Evolutionary conservation across 1,140 invertebrate species (phyloP), one percentile per base, ranked within the genome.

Genomic region (Eulimnadia texana): DNA sequence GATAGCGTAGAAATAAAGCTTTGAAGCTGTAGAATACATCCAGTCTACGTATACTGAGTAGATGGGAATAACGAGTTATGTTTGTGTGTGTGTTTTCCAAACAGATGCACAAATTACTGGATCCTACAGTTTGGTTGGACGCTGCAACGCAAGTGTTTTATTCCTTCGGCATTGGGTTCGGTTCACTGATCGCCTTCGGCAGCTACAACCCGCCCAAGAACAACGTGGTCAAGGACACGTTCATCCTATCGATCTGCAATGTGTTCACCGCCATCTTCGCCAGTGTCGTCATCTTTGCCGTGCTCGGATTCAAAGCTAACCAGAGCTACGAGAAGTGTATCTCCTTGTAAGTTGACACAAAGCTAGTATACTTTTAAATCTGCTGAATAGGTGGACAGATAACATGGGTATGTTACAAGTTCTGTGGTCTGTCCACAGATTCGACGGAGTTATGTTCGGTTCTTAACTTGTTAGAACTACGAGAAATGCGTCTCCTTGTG

Each of bases 111-210:
- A 91, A 86, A 70, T 74, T 92, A 27, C 70, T 83, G 47, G 80
- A 88, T 67, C 85, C 87, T 1, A 87, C 79, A 52, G 89, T 93
- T 0, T 95, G 93, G 93, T 75, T 93, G 66, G 91, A 93, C 71
- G 92, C 93, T 3, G 91, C 91, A 6, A 93, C 90, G 0, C 93
- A 96, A 79, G 92, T 96, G 16, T 95, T 95, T 74, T 96, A 94
- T 73, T 92, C 88, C 3, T 90, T 96, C 71, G 92, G 92, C 11
- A 75, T 94, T 65, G 92, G 89, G 19, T 96, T 94, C 72, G 92
- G 92, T 20, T 91, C 90, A 0, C 76, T 93, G 25, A 92, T 93
- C 67, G 89, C 90, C 1, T 93, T 93, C 68, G 89, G 88, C 47
- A 89, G 86, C 57, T 93, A 93, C 75, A 93, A 93, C 69, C 84